Conservation (phyloP, 2,888 invertebrate genomes). For the Tridacna crocea region DNA sequence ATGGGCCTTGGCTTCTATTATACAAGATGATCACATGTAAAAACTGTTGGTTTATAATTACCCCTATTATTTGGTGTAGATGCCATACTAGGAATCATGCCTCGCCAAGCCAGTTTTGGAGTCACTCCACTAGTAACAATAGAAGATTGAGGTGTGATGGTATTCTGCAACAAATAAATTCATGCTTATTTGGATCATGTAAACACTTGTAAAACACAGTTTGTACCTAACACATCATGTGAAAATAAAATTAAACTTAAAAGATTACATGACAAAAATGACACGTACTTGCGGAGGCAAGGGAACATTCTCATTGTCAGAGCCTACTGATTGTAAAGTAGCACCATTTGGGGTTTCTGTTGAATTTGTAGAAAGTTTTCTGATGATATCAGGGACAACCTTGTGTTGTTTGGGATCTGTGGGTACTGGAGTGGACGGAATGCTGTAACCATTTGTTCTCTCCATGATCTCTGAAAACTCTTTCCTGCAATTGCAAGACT, state of each 20-base stretch:
- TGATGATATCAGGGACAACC: slow-evolving; percentile 11
- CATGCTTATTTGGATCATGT: not conserved
- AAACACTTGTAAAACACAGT: too few species aligned
- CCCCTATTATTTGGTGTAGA: slow-evolving; percentile 68
- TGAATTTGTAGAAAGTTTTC: slow-evolving; percentile 11
- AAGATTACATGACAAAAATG: too few species aligned
- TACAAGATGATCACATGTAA: too few species aligned
- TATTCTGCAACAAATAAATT: not conserved
- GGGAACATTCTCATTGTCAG: not conserved
- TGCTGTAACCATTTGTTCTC: slow-evolving; percentile 61
- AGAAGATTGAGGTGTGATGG: not conserved
- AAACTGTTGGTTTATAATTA: slow-evolving; percentile 18
- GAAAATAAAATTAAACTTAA: too few species aligned
- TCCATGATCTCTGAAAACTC: slow-evolving; percentile 73
- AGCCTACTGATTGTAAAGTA: not conserved
- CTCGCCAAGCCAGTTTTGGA: slow-evolving; percentile 47
- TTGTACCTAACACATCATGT: too few species aligned
- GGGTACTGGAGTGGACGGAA: slow-evolving; percentile 67
- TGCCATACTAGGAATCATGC: slow-evolving; percentile 67
- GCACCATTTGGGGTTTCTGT: slow-evolving; percentile 19
- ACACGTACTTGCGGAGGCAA: not conserved
- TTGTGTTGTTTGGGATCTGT: slow-evolving; percentile 43
- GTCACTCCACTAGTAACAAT: slow-evolving; percentile 38
- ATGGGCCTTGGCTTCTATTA: too few species aligned
- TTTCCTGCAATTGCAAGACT: slow-evolving; percentile 45